These are phyloP conservation scores for Alviniconcha marisindica DNA, from an alignment of 1,140 invertebrate genomes.

Conservation along the genomic window DNA sequence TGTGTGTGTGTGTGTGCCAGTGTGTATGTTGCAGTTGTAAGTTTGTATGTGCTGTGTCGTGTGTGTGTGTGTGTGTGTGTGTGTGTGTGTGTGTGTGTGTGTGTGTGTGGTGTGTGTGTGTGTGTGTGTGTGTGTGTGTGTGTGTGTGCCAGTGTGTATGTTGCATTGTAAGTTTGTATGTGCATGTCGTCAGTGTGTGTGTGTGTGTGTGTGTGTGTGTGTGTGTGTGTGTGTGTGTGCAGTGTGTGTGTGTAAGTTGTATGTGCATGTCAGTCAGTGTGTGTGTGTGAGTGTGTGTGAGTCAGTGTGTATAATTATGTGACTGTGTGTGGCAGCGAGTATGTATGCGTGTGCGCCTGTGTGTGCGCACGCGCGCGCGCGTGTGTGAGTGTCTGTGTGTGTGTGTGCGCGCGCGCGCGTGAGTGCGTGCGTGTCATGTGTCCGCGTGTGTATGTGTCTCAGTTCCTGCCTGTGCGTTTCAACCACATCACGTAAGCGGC, in stretches of 20 bases:
- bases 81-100: too few relatives aligned
- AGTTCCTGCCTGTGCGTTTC: too few relatives aligned
- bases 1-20: too few relatives aligned
- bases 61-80: too few relatives aligned
- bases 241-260: too few relatives aligned
- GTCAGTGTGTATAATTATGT: background rate
- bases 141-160: too few relatives aligned
- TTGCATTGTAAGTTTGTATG: too few relatives aligned
- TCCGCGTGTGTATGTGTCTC: background rate
- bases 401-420: background rate
- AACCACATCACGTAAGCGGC: background rate
- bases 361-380: background rate
- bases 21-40: too few relatives aligned
- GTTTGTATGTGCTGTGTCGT: too few relatives aligned
- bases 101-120: too few relatives aligned
- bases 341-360: background rate
- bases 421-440: background rate
- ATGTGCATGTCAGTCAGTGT: too few relatives aligned
- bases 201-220: background rate
- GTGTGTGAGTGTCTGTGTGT: background rate
- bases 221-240: conserved; percentile 4
- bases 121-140: too few relatives aligned
- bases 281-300: conserved; percentile 9
- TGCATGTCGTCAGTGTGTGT: background rate
- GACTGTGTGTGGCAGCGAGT: background rate